These are phyloP conservation scores for Buphagus erythrorhynchus DNA, from an alignment of 2,797 vertebrate genomes.

Conservation along the genomic window DNA sequence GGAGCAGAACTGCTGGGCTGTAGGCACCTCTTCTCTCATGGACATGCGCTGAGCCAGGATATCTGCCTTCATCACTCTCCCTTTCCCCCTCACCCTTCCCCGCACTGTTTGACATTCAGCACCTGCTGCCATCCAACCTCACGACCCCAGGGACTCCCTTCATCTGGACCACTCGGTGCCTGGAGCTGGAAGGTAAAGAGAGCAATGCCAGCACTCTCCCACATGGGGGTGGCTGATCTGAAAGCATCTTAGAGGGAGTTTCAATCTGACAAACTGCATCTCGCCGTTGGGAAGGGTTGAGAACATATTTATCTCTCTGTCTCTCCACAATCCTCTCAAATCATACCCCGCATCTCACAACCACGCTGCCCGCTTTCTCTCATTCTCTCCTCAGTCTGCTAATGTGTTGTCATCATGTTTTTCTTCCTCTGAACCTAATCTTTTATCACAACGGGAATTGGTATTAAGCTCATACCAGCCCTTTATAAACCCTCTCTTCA, in stretches of 20 bases:
- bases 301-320: constrained; percentile 13
- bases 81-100: fast-evolving
- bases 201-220: background rate
- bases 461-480: background rate
- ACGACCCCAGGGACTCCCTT: background rate
- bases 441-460: background rate
- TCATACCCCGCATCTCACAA: constrained; percentile 1
- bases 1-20: background rate
- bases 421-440: constrained; percentile 50
- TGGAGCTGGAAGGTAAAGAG: constrained; percentile 49
- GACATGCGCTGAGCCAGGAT: background rate
- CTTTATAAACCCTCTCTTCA: background rate
- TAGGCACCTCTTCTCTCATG: background rate
- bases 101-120: background rate
- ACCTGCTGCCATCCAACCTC: background rate
- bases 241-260: constrained; percentile 40
- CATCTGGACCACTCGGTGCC: background rate
- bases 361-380: background rate
- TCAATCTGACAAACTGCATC: constrained; percentile 41
- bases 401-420: background rate
- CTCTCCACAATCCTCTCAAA: constrained; percentile 48
- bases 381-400: background rate
- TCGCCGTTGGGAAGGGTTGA: background rate
- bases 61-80: background rate
- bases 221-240: background rate